Conservation (phyloP, 2,113 vertebrate genomes). For the Halcyon malimbica region DNA sequence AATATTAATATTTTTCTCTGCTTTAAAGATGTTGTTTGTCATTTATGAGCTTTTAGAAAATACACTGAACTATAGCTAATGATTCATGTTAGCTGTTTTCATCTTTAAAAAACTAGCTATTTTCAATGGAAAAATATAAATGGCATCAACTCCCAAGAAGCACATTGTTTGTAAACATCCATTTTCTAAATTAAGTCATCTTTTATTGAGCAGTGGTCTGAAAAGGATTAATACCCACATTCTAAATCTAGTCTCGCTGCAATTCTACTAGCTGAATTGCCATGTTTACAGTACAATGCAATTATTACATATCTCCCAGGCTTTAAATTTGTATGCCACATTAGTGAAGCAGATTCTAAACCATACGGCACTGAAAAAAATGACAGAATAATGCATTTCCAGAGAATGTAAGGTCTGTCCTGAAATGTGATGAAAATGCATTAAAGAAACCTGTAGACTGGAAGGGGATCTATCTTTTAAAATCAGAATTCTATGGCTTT, state of each 20-base stretch:
- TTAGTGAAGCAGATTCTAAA: constrained; percentile 49
- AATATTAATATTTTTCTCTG: background rate
- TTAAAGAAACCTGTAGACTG: constrained; percentile 36
- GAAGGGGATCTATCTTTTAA: constrained; percentile 64
- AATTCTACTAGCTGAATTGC: background rate
- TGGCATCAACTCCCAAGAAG: background rate
- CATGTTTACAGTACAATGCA: background rate
- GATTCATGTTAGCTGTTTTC: background rate
- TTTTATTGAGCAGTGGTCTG: background rate
- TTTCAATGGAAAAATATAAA: background rate
- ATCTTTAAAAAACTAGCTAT: background rate
- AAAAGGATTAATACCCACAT: constrained; percentile 1
- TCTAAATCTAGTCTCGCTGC: background rate
- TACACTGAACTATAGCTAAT: background rate
- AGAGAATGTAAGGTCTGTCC: constrained; percentile 62
- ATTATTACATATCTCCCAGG: constrained; percentile 9
- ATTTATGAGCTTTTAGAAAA: background rate
- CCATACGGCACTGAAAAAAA: constrained; percentile 51
- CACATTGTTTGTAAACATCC: background rate
- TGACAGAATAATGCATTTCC: constrained; percentile 59
- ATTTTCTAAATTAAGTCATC: constrained; percentile 8
- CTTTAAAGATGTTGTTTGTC: background rate
- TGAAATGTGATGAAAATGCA: constrained; percentile 66
- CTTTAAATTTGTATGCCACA: constrained; percentile 57
- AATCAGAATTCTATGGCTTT: constrained; percentile 71